Conservation (phyloP, 2,888 invertebrate genomes). For the Xylota segnis region DNA sequence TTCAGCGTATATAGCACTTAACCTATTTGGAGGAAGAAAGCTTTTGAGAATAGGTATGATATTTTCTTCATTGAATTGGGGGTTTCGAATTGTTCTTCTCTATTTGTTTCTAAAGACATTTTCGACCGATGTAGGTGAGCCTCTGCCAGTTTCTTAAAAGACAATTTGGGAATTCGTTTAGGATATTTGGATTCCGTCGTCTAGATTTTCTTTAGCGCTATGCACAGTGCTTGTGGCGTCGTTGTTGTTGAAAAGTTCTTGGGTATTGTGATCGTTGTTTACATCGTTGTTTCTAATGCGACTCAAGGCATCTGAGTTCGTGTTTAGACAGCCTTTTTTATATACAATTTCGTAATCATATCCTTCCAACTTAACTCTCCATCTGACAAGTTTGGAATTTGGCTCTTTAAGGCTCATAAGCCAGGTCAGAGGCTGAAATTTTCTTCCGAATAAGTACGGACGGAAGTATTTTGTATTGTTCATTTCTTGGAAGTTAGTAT, state of each 20-base stretch:
- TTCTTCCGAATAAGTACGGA: constrained; percentile 11
- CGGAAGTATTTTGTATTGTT: constrained; percentile 17
- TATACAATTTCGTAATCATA: constrained; percentile 64
- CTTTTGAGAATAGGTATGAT: constrained; percentile 40
- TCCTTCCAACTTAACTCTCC: constrained; percentile 57
- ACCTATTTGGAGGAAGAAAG: constrained; percentile 48
- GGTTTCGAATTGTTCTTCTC: constrained; percentile 11
- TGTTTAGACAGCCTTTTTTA: constrained; percentile 56
- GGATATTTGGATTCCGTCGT: constrained; percentile 56
- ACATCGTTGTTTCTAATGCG: too few species aligned
- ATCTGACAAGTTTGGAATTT: constrained; percentile 56
- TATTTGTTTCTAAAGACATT: constrained; percentile 60
- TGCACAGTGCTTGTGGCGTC: constrained; percentile 22
- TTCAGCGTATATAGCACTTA: constrained; percentile 32
- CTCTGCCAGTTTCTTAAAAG: constrained; percentile 20
- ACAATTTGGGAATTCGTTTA: constrained; percentile 69
- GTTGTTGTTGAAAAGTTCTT: background rate
- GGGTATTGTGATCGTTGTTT: background rate
- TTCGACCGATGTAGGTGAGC: constrained; percentile 13
- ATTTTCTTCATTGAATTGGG: constrained; percentile 29
- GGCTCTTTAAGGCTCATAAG: constrained; percentile 48
- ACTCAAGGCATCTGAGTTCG: constrained; percentile 66
- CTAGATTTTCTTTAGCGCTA: constrained; percentile 33
- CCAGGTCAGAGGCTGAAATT: constrained; percentile 77
- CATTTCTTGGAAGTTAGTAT: background rate